Conservation (phyloP, 2,888 invertebrate species). For the Chloroclystis v-ata region DNA sequence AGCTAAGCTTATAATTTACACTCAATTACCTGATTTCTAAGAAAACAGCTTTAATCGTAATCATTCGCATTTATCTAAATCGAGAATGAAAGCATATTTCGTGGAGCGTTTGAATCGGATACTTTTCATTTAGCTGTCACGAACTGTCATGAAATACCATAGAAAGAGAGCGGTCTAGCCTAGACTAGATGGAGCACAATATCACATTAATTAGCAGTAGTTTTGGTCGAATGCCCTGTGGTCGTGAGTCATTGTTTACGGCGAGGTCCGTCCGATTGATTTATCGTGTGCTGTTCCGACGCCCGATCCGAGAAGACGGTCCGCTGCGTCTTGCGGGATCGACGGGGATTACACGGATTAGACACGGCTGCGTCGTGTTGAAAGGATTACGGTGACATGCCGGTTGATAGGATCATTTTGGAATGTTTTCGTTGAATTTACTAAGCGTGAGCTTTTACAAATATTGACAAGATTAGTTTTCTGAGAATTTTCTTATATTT, state of each 20-base stretch:
- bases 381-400: slow-evolving; percentile 4
- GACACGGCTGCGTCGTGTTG: slow-evolving; percentile 11
- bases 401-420: slow-evolving; percentile 1
- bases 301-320: slow-evolving; percentile 31
- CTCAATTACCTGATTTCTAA: slow-evolving; percentile 10
- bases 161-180: not conserved
- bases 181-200: not conserved
- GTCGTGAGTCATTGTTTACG: slow-evolving; percentile 23
- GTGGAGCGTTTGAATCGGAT: too few relatives aligned
- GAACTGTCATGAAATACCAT: too few relatives aligned
- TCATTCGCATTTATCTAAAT: too few relatives aligned
- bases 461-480: too few relatives aligned
- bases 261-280: slow-evolving; percentile 44
- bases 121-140: too few relatives aligned
- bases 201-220: slow-evolving; percentile 34
- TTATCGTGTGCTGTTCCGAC: slow-evolving; percentile 51
- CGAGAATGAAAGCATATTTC: too few relatives aligned
- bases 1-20: slow-evolving; percentile 18
- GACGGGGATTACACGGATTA: slow-evolving; percentile 31
- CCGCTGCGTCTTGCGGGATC: slow-evolving; percentile 35
- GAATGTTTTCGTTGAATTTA: not conserved
- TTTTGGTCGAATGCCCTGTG: slow-evolving; percentile 7
- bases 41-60: slow-evolving; percentile 5
- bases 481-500: too few relatives aligned
- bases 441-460: not conserved